These are phyloP conservation scores for Penelope pileata DNA, from an alignment of 2,113 vertebrate species.

Conservation along the genomic window DNA sequence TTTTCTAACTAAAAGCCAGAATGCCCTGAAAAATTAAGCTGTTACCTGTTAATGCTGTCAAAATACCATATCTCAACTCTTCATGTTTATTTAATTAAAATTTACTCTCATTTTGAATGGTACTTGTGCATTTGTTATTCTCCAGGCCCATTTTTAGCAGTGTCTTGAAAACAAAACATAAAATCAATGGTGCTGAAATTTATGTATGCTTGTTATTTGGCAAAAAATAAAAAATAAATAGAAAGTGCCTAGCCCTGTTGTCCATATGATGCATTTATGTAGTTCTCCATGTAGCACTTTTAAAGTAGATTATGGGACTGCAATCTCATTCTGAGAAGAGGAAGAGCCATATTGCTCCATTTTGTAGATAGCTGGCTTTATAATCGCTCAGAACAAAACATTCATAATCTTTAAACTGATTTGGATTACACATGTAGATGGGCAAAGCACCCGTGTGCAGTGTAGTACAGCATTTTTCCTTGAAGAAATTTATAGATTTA, in stretches of 20 bases:
- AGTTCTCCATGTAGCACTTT: background rate
- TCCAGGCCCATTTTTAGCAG: background rate
- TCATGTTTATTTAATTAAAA: background rate
- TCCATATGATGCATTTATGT: background rate
- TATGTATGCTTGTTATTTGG: background rate
- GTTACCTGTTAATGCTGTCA: background rate
- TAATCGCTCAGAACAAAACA: background rate
- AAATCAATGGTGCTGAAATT: constrained; percentile 11
- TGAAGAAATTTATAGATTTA: background rate
- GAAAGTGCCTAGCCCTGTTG: background rate
- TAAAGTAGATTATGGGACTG: background rate
- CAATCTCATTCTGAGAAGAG: background rate
- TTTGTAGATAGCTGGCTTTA: background rate
- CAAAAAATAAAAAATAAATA: background rate
- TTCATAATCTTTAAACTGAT: background rate
- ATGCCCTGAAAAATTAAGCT: background rate
- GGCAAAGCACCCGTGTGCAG: background rate
- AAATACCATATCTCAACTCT: background rate
- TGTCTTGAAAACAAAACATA: background rate
- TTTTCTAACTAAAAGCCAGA: background rate
- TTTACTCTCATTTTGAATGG: background rate
- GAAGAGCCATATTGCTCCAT: background rate
- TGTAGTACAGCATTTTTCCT: background rate
- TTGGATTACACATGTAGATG: background rate
- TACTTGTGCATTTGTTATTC: background rate